Base-by-base conservation (phyloP, 2,797 vertebrate species). In the Choloepus didactylus region DNA sequence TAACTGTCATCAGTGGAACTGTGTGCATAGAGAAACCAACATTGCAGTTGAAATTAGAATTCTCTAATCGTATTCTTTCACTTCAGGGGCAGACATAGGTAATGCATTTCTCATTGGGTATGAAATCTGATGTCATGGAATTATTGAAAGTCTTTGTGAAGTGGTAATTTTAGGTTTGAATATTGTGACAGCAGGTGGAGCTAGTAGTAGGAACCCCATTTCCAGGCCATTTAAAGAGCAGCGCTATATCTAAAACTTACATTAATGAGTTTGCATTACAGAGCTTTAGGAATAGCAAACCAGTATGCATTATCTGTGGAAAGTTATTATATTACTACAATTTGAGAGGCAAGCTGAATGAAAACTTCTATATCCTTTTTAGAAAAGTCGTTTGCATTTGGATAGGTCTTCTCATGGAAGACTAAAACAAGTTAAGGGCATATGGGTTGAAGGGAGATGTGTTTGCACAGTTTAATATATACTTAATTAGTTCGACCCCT, bases 111-210 rank as follows among this genome's bases (percentile, higher is more conserved):
- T 95, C 87, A 16, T n/a, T 79, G 56, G 41, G 23, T 77, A 18
- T 73, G 67, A 95, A 93, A 86, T 46, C 70, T 27, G 49, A 46
- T 73, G 59, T 69, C 81, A 84, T 46, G 67, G 69, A 76, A 70
- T 97, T 79, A 83, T 10, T 54, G 31, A 5, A 70, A 85, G 89
- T 94, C 92, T 92, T 66, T 31, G 0, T 89, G 73, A 38, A 29
- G 64, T 91, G 79, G 84, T 49, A 31, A 49, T 97, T 97, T 92
- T 67, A 66, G 91, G 80, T 94, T 91, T 93, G 59, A 95, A 29
- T 89, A 21, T 89, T 97, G 66, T 96, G 94, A 97, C 97, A 97
- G 98, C 97, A 98, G 97, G 96, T 97, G 98, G 98, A 97, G 98
- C 98, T 97, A 76, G 77, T 62, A 27, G 97, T 77, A 96, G 93